Conservation (phyloP, 1,140 invertebrate species). For the Goniozus legneri region DNA sequence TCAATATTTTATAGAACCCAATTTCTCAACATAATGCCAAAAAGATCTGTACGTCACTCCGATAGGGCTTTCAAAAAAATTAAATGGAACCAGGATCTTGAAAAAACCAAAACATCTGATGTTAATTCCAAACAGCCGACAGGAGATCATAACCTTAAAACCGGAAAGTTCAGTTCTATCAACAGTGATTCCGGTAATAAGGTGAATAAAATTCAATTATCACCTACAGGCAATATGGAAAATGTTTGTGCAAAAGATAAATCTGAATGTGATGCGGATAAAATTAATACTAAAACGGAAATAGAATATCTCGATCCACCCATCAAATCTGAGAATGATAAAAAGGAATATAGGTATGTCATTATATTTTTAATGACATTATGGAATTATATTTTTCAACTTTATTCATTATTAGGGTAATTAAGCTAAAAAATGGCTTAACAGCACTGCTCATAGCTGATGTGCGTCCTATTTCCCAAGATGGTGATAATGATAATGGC, state of each 20-base stretch:
- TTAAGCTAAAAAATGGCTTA: slow-evolving; percentile 65
- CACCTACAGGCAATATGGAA: not conserved
- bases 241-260: not conserved
- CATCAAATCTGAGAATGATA: slow-evolving; percentile 59
- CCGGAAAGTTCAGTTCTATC: not conserved
- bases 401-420: slow-evolving; percentile 58
- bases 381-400: slow-evolving; percentile 55
- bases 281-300: slow-evolving; percentile 7
- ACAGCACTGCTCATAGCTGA: slow-evolving; percentile 68
- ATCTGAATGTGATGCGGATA: slow-evolving; percentile 1
- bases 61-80: slow-evolving; percentile 22
- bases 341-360: slow-evolving; percentile 58
- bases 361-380: slow-evolving; percentile 4
- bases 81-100: not conserved
- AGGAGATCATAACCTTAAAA: not conserved
- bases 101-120: not conserved
- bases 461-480: slow-evolving; percentile 18
- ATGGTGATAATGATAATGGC: slow-evolving; percentile 17
- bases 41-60: slow-evolving; percentile 9
- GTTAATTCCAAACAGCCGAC: not conserved
- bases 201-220: not conserved
- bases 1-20: too few species aligned
- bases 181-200: slow-evolving; percentile 1
- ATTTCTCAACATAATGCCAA: slow-evolving; percentile 25
- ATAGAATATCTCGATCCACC: slow-evolving; percentile 45